Base-by-base conservation (phyloP, 2,888 invertebrate species). In the Heliconius charithonia region DNA sequence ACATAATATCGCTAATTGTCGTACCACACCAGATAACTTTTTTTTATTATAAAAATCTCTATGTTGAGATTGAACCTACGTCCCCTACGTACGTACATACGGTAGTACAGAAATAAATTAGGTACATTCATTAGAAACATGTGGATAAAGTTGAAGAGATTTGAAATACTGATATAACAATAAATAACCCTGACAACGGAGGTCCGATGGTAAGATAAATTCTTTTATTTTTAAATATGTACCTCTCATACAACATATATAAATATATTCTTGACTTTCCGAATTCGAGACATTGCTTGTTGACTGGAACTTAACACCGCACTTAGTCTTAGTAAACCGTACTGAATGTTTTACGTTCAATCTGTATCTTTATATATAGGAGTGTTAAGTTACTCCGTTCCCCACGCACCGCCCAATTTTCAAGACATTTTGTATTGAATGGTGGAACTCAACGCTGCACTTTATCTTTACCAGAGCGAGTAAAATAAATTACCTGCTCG, bases 121-220 rank as follows among this genome's bases (percentile, higher is more conserved):
- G 16, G 37, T 37, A 37, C 45, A 22, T 56, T 56, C 22, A 9
- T 37, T 32, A 41, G 62, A 9, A 37, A 25, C 37, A 63, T 19
- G 13, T 62, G 41, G 41, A 63, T 12, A 3, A 37, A 37, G 27
- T 41, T 37, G 25, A 74, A 27, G 63, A 74, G 73, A 41, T 27
- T 37, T 63, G 63, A 74, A 41, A 74, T 74, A 63, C 63, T 37
- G 63, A 37, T 45, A 19, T 3, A 25, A 67, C 29, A 29, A 78
- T 80, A 75, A 75, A 78, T 80, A 66, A 56, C 27, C 19, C 59
- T 75, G 65, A 76, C 76, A 74, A 76, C 65, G 79, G 80, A 74
- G 80, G 71, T 79, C 77, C 77, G 81, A 79, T 79, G 72, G n/a
- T 9, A 41, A 37, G 75, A 77, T 75, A 75, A 66, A 25, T 25